A percentile compares a stretch with the other conserved stretches of the same genome.
Evolutionary conservation across 2,113 vertebrate species (phyloP).

Genomic region (Neoarius graeffei): DNA sequence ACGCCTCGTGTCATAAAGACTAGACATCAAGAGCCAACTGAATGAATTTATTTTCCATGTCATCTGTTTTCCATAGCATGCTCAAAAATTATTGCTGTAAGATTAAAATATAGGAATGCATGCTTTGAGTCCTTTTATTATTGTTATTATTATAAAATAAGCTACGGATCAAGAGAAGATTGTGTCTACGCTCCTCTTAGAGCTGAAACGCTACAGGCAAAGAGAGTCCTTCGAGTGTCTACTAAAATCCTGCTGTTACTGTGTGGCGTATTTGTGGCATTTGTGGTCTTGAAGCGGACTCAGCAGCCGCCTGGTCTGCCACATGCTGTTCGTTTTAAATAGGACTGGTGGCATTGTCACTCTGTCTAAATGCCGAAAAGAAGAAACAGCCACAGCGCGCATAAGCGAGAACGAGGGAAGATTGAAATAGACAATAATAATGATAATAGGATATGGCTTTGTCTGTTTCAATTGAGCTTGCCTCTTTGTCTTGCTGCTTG

Average conservation of each 20-base stretch:
- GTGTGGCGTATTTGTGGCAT: conserved; percentile 51
- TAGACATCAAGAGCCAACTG: conserved; percentile 28
- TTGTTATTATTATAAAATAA: background rate
- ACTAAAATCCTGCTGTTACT: conserved; percentile 36
- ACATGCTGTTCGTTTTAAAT: conserved; percentile 60
- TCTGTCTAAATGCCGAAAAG: conserved; percentile 42
- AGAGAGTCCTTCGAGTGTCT: conserved; percentile 28
- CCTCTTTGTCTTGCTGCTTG: conserved; percentile 65
- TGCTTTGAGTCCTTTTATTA: background rate
- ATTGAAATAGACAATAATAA: conserved; percentile 72
- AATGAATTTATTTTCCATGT: conserved; percentile 7
- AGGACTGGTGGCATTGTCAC: conserved; percentile 68
- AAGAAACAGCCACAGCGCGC: conserved; percentile 25
- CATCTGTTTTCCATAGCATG: conserved; percentile 21
- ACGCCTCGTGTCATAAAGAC: conserved; percentile 25
- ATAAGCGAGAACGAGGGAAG: conserved; percentile 39
- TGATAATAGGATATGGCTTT: conserved; percentile 77
- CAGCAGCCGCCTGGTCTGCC: conserved; percentile 59
- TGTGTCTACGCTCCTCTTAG: background rate
- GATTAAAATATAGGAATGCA: background rate
- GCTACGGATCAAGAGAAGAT: background rate
- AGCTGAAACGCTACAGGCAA: conserved; percentile 20
- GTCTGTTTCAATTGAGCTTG: conserved; percentile 68
- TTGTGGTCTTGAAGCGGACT: conserved; percentile 59
- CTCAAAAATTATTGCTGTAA: background rate